A percentile compares a stretch with the other conserved stretches of the same genome.
phyloP scores from a whole-genome alignment of 2,797 vertebrate genomes.

The Astyanax mexicanus region DNA sequence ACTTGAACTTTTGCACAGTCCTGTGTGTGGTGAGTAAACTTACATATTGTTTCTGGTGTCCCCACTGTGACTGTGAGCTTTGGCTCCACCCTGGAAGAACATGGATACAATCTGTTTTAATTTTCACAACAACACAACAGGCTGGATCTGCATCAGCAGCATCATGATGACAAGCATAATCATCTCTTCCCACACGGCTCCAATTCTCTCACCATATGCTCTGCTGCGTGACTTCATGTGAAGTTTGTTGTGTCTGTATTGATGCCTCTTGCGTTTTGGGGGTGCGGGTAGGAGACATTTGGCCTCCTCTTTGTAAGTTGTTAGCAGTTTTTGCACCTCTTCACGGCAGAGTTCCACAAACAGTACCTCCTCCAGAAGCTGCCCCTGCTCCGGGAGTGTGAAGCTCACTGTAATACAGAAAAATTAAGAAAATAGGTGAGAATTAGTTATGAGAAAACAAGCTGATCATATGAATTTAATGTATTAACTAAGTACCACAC shows the following conservation, averaged over 20 bases:
- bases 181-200: constrained; percentile 58
- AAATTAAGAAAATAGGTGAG: background rate
- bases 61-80: constrained; percentile 57
- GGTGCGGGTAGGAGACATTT: constrained; percentile 82
- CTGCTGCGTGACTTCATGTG: constrained; percentile 24
- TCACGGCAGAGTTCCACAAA: constrained; percentile 84
- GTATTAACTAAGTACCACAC: no score
- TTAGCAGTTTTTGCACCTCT: constrained; percentile 81
- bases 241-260: constrained; percentile 73
- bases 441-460: background rate
- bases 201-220: constrained; percentile 47
- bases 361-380: constrained; percentile 84
- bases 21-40: background rate
- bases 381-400: constrained; percentile 83
- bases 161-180: background rate
- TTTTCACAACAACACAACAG: background rate
- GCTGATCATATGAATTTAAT: background rate
- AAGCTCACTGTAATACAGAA: constrained; percentile 82
- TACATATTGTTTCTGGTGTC: constrained; percentile 41
- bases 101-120: background rate
- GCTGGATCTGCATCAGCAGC: background rate
- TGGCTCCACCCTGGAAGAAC: constrained; percentile 73
- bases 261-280: constrained; percentile 78
- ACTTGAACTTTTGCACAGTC: no score
- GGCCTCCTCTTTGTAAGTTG: constrained; percentile 84